Evolutionary conservation across 2,113 vertebrate species (phyloP).

Genomic region (Hippoglossus stenolepis): DNA sequence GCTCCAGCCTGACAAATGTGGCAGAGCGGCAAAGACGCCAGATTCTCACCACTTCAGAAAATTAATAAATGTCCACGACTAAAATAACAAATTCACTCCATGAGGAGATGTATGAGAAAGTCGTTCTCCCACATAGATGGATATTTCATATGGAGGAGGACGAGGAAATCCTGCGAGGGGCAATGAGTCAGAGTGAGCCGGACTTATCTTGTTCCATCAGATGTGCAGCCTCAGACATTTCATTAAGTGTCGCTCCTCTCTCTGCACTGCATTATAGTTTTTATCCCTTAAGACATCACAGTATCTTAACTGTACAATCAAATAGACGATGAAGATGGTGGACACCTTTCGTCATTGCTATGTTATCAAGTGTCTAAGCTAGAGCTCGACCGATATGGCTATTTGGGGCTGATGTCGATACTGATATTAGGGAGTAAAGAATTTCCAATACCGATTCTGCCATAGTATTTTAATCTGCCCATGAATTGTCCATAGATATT

Average conservation of each 20-base stretch:
- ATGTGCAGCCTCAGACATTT: slow-evolving; percentile 62
- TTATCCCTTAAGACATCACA: slow-evolving; percentile 21
- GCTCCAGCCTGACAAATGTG: too few species aligned
- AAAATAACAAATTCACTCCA: slow-evolving; percentile 32
- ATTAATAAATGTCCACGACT: slow-evolving; percentile 29
- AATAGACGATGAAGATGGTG: slow-evolving; percentile 31
- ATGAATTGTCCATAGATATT: too few species aligned
- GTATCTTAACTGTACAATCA: background rate
- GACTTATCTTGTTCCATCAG: slow-evolving; percentile 65
- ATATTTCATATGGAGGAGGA: slow-evolving; percentile 46
- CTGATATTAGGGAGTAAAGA: too few species aligned
- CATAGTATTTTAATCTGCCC: too few species aligned
- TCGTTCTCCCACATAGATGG: slow-evolving; percentile 16
- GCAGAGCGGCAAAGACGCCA: slow-evolving; percentile 22
- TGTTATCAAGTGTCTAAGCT: background rate
- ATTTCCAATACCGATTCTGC: background rate
- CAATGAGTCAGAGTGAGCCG: slow-evolving; percentile 57
- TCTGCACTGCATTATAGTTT: slow-evolving; percentile 25
- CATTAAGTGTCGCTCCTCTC: slow-evolving; percentile 50
- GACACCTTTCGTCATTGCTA: background rate
- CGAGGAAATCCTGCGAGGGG: slow-evolving; percentile 51
- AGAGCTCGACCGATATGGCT: too few species aligned
- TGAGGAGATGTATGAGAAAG: slow-evolving; percentile 15
- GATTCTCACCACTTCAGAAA: slow-evolving; percentile 39
- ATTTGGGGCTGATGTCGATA: too few species aligned